phyloP scores from a whole-genome alignment of 2,113 vertebrate species.

The Lasiurus cinereus region DNA sequence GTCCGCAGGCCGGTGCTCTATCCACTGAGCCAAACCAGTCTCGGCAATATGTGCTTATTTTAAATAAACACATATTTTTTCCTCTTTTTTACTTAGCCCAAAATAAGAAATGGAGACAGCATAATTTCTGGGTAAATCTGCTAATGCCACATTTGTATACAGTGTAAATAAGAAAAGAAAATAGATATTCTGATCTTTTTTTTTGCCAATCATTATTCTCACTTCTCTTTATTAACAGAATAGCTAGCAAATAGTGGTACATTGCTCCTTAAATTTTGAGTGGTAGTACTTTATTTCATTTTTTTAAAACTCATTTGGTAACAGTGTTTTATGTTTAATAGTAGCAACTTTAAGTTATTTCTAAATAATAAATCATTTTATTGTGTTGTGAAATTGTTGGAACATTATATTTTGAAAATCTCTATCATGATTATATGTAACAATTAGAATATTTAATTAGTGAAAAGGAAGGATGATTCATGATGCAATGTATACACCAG shows the following conservation, averaged over 20 bases:
- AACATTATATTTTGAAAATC: slow-evolving; percentile 9
- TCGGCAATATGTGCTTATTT: neutral
- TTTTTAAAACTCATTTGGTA: slow-evolving; percentile 1
- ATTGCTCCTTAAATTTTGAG: neutral
- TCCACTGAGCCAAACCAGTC: too few species aligned
- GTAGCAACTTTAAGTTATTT: neutral
- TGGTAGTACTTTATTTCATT: neutral
- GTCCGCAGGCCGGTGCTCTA: too few species aligned
- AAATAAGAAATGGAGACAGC: neutral
- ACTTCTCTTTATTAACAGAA: neutral
- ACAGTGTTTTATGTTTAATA: slow-evolving; percentile 31
- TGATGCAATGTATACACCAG: neutral
- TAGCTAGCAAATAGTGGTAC: neutral
- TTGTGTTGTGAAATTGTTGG: neutral
- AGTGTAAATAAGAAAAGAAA: neutral
- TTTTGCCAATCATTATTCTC: neutral
- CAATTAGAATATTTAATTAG: neutral
- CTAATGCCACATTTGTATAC: neutral
- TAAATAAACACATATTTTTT: neutral
- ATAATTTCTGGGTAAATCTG: neutral
- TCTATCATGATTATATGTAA: neutral
- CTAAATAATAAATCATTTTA: neutral
- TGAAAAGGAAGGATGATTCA: neutral
- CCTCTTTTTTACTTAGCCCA: neutral
- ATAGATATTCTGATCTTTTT: neutral